These are phyloP conservation scores for Riparia riparia DNA, from an alignment of 2,113 vertebrate species.

Conservation along the genomic window DNA sequence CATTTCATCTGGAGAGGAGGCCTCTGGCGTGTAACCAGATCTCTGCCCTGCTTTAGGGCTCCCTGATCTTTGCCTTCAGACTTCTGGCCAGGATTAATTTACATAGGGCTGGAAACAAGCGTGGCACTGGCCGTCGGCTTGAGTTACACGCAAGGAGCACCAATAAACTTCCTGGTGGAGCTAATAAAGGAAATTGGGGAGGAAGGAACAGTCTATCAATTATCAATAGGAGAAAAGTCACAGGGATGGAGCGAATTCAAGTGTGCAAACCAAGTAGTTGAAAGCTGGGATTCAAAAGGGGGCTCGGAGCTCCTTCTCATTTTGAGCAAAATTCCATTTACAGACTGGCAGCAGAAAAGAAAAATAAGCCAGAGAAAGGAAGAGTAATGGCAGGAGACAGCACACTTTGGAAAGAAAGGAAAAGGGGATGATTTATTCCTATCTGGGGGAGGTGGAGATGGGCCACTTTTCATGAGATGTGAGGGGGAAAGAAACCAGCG, in stretches of 20 bases:
- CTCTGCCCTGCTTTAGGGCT: conserved; percentile 59
- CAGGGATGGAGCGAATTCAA: conserved; percentile 63
- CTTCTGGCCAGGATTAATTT: conserved; percentile 77
- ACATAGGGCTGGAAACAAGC: conserved; percentile 68
- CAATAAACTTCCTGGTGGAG: conserved; percentile 77
- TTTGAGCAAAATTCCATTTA: neutral
- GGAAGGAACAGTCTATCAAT: conserved; percentile 79
- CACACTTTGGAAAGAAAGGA: neutral
- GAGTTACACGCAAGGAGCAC: conserved; percentile 72
- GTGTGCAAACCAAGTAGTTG: neutral
- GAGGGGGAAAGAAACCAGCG: rapidly evolving
- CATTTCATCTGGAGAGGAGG: conserved; percentile 65
- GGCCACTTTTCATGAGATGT: neutral
- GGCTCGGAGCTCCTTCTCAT: neutral
- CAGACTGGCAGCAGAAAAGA: neutral
- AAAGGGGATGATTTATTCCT: neutral
- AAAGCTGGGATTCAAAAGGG: conserved; percentile 18
- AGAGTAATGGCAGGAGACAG: neutral
- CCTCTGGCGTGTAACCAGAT: conserved; percentile 72
- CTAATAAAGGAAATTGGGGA: conserved; percentile 79
- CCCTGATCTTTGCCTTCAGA: conserved; percentile 68
- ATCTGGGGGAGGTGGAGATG: neutral
- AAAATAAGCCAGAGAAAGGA: neutral
- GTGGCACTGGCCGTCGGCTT: conserved; percentile 55
- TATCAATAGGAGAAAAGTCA: conserved; percentile 69